Percentiles rank a stretch among this genome's conserved stretches.
These are phyloP conservation scores for Polia nebulosa DNA, from an alignment of 2,888 invertebrate genomes.

Conservation along the genomic window DNA sequence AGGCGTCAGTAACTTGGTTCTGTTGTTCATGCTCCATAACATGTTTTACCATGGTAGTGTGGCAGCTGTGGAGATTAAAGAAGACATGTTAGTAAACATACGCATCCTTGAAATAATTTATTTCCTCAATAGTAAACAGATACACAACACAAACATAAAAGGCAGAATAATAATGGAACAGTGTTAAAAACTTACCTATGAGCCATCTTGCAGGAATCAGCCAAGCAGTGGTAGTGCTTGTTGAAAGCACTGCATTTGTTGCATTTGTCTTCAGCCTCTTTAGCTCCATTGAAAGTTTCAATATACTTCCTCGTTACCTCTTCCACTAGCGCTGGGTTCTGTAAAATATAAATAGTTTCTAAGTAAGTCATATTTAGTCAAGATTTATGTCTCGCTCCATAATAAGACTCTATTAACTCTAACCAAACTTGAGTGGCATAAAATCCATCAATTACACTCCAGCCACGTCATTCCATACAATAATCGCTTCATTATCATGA, in stretches of 20 bases:
- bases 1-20: conserved; percentile 95
- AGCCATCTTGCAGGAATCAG: conserved; percentile 94
- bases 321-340: conserved; percentile 91
- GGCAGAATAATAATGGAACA: not conserved
- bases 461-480: conserved; percentile 52
- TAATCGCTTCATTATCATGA: conserved; percentile 57
- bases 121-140: not conserved
- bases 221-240: conserved; percentile 97
- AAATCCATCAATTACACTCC: conserved; percentile 62
- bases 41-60: conserved; percentile 95
- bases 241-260: conserved; percentile 92
- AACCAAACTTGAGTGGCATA: conserved; percentile 62
- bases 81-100: not conserved
- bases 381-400: not conserved
- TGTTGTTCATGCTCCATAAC: conserved; percentile 97
- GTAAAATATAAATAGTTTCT: conserved; percentile 54
- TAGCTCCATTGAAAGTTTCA: conserved; percentile 87
- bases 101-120: too few species aligned
- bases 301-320: conserved; percentile 90
- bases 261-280: conserved; percentile 90
- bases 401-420: conserved; percentile 48
- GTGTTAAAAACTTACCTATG: conserved; percentile 90
- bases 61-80: conserved; percentile 82
- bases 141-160: not conserved
- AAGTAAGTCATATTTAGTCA: not conserved